Evolutionary conservation across 2,797 vertebrate species (phyloP), one percentile per base, ranked within the genome.

Genomic region (Pangasius larnaudii): DNA sequence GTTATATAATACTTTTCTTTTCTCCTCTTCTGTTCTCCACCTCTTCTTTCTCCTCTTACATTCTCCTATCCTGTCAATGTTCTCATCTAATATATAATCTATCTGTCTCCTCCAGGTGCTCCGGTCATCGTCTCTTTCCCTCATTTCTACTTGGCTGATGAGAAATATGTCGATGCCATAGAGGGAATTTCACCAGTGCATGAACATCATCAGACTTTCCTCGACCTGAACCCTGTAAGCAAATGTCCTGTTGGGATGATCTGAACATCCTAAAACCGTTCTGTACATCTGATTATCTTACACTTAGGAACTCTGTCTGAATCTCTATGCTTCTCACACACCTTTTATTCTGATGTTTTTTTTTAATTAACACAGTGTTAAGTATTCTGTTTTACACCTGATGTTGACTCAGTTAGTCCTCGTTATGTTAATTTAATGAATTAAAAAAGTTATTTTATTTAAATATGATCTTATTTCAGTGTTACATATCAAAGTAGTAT

Each of bases 91-190:
- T 56, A n/a, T 81, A 18, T 42, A 27, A 19, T 63, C 9, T 67
- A 5, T 7, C 2, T 80, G n/a, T 86, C 33, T 84, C 6, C 22
- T 61, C 18, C 61, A 97, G 96, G 95, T 84, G 96, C 95, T 22
- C 96, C 96, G 0, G 95, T 97, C 1, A 93, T 97, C 0, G 93
- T 96, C 19, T 97, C 96, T 14, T 97, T 97, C 58, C 96, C 96
- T 67, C 96, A 97, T 92, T 97, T 97, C 87, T 95, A 96, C 87
- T 92, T 96, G 82, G 96, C 89, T 0, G 96, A 96, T 0, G 2
- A 86, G 3, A 94, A 95, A 90, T 97, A 96, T 67, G 86, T 63
- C 9, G 5, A 58, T 0, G 96, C 93, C 53, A 89, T 97, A 2
- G 90, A 85, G 7, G 96, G 96, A 77, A 46, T 97, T 89, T 91